These are phyloP conservation scores for Anarhynchus alexandrinus DNA, from an alignment of 2,113 vertebrate genomes.

Conservation along the genomic window DNA sequence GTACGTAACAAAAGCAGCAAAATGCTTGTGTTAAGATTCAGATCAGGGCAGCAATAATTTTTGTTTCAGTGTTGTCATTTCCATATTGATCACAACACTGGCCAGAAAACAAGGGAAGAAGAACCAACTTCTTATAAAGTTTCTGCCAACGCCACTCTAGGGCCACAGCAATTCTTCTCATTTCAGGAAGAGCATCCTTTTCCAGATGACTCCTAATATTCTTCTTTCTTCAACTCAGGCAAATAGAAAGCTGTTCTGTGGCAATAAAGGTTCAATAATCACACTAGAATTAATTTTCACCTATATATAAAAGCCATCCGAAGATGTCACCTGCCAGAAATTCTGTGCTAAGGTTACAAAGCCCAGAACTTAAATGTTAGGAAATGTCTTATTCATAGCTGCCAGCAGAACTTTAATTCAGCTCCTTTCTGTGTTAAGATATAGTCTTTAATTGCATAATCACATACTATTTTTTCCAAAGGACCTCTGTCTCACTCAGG, in stretches of 20 bases:
- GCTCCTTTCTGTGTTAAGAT: background rate
- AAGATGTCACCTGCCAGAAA: background rate
- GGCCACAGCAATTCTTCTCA: fast-evolving
- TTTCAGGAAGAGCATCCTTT: background rate
- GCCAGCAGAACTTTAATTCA: background rate
- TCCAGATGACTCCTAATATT: background rate
- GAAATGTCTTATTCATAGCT: background rate
- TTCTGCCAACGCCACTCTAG: background rate
- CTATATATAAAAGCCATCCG: background rate
- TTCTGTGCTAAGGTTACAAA: background rate
- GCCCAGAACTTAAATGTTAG: background rate
- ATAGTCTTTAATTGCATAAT: slow-evolving; percentile 24
- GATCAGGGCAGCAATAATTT: background rate
- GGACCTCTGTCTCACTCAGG: background rate
- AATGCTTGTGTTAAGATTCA: background rate
- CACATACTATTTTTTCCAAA: slow-evolving; percentile 38
- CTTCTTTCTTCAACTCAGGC: background rate
- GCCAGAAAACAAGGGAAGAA: background rate
- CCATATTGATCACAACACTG: background rate
- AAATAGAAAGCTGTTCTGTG: background rate
- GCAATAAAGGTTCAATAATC: background rate
- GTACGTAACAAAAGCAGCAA: background rate
- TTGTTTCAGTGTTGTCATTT: background rate
- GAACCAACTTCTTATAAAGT: background rate
- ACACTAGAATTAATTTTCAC: background rate